A percentile compares a stretch with the other conserved stretches of the same genome.
Evolutionary conservation across 2,797 vertebrate species (phyloP).

Genomic region (Eulemur albifrons): DNA sequence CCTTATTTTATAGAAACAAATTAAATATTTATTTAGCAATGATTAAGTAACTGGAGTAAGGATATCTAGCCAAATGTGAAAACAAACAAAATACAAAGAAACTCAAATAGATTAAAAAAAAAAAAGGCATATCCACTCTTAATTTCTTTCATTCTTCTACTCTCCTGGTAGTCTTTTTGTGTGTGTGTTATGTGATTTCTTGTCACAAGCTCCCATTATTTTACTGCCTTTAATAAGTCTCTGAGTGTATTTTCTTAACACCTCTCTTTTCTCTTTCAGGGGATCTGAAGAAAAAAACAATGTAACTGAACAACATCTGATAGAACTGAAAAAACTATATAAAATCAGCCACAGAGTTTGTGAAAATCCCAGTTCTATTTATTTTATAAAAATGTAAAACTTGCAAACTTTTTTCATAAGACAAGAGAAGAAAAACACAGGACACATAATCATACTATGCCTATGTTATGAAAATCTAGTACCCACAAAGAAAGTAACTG

Average conservation of each 20-base stretch:
- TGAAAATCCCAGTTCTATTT: neutral
- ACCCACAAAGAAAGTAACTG: neutral
- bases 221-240: neutral
- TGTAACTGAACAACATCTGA: neutral
- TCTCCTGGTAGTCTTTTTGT: neutral
- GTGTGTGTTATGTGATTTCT: neutral
- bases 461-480: slow-evolving; percentile 13
- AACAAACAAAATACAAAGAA: neutral
- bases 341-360: neutral
- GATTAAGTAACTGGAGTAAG: neutral
- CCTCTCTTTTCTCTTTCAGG: neutral
- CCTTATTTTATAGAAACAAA: neutral
- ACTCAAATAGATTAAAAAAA: neutral
- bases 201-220: neutral
- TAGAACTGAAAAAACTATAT: neutral
- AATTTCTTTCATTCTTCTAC: neutral
- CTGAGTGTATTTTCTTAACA: neutral
- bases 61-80: neutral
- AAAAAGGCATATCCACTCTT: neutral
- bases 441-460: neutral
- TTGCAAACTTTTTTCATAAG: slow-evolving; percentile 1
- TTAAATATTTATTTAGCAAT: neutral
- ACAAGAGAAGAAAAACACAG: neutral
- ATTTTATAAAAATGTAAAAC: slow-evolving; percentile 44
- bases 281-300: neutral